phyloP scores from a whole-genome alignment of 2,888 invertebrate species.

The Camponotus fellah region DNA sequence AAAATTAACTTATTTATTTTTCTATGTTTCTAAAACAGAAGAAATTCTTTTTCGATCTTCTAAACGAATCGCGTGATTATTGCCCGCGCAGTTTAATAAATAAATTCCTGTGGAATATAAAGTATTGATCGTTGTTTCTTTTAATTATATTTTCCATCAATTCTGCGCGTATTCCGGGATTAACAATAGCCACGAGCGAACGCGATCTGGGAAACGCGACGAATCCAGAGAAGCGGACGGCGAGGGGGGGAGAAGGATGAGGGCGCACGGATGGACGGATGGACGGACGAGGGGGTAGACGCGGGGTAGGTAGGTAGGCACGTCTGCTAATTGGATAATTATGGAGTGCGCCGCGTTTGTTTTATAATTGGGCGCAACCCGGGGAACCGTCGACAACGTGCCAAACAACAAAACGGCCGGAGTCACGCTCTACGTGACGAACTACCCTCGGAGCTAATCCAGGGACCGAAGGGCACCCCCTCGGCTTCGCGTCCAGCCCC shows the following conservation, averaged over 20 bases:
- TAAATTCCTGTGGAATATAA: neutral
- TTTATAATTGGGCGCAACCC: slow-evolving; percentile 85
- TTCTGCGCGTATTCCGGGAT: slow-evolving; percentile 2
- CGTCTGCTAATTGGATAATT: slow-evolving; percentile 86
- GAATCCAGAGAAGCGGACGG: slow-evolving; percentile 20
- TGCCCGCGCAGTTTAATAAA: neutral
- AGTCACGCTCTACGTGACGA: slow-evolving; percentile 86
- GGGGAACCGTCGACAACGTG: slow-evolving; percentile 80
- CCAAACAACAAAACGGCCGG: slow-evolving; percentile 84
- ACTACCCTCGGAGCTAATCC: slow-evolving; percentile 85
- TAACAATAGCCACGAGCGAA: slow-evolving; percentile 49
- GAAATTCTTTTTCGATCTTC: neutral
- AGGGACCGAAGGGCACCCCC: slow-evolving; percentile 73
- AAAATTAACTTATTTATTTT: no score
- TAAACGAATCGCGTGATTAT: neutral
- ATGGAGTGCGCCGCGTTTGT: slow-evolving; percentile 85
- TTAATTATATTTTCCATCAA: neutral
- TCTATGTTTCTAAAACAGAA: no score
- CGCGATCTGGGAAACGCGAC: slow-evolving; percentile 33
- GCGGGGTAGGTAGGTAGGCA: slow-evolving; percentile 62
- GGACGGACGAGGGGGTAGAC: slow-evolving; percentile 28
- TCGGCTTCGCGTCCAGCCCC: slow-evolving; percentile 66
- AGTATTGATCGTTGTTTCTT: neutral
- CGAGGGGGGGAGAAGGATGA: slow-evolving; percentile 9
- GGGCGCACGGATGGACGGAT: neutral